phyloP scores from a whole-genome alignment of 2,113 vertebrate species.

The Pseudopodoces humilis region DNA sequence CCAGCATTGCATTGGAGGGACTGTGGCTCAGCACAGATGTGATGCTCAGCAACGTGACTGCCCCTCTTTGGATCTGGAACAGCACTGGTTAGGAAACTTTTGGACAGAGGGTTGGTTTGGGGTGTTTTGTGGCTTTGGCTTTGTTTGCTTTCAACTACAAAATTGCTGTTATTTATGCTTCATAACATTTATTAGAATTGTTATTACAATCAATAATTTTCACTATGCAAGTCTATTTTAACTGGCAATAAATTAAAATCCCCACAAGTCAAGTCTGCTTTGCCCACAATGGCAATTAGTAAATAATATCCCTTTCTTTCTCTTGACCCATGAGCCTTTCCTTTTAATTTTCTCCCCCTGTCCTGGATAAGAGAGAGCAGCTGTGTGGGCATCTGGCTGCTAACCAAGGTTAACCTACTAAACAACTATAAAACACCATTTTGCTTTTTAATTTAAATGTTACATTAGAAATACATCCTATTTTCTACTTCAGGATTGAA shows the following conservation, averaged over 20 bases:
- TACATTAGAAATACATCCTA: not conserved
- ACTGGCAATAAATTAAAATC: not conserved
- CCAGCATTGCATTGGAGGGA: not conserved
- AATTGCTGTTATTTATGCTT: not conserved
- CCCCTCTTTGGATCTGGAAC: not conserved
- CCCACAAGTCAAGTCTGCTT: not conserved
- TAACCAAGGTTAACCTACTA: not conserved
- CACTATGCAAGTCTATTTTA: not conserved
- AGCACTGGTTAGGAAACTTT: not conserved
- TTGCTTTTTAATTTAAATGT: not conserved
- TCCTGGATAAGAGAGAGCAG: not conserved
- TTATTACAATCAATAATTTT: not conserved
- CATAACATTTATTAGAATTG: not conserved
- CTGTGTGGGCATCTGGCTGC: not conserved
- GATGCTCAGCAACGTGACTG: not conserved
- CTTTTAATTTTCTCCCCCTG: not conserved
- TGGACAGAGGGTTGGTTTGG: not conserved
- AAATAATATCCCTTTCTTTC: not conserved
- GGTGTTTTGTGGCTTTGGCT: not conserved
- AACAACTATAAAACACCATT: not conserved
- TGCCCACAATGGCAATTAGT: not conserved
- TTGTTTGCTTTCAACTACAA: not conserved
- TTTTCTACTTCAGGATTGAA: slow-evolving; percentile 28
- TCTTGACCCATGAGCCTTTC: not conserved
- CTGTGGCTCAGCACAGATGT: not conserved